Evolutionary conservation across 2,797 vertebrate genomes (phyloP).

Genomic region (Malurus leucopterus): DNA sequence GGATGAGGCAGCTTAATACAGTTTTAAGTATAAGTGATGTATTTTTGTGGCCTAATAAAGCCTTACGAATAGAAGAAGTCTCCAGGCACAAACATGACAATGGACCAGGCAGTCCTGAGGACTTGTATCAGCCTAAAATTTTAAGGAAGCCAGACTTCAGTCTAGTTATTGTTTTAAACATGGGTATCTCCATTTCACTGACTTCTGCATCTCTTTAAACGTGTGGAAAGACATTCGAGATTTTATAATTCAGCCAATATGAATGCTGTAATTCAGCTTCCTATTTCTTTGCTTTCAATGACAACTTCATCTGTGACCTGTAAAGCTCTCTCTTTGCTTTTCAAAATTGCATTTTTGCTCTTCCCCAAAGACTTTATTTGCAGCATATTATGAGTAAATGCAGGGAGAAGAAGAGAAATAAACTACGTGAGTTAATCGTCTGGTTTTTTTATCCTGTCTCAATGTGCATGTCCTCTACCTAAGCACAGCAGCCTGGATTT

Average conservation of each 20-base stretch:
- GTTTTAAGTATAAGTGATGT: not conserved
- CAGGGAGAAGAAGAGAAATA: not conserved
- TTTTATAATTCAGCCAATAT: not conserved
- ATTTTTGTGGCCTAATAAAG: not conserved
- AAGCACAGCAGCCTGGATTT: not conserved
- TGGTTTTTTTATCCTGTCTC: not conserved
- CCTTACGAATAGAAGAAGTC: not conserved
- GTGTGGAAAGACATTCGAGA: not conserved
- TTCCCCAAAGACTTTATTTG: not conserved
- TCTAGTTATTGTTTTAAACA: not conserved
- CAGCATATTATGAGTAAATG: not conserved
- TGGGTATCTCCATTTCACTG: not conserved
- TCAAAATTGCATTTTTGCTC: not conserved
- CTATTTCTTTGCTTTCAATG: not conserved
- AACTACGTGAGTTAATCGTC: not conserved
- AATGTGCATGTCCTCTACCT: not conserved
- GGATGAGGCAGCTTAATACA: not conserved
- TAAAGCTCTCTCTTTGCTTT: not conserved
- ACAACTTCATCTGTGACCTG: not conserved
- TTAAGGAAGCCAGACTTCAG: not conserved
- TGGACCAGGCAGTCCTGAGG: not conserved
- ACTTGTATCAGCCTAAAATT: fast-evolving
- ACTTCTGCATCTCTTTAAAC: not conserved
- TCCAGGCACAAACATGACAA: not conserved
- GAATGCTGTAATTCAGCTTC: not conserved